phyloP scores from a whole-genome alignment of 2,888 invertebrate species.

The Acrobeloides nanus region DNA sequence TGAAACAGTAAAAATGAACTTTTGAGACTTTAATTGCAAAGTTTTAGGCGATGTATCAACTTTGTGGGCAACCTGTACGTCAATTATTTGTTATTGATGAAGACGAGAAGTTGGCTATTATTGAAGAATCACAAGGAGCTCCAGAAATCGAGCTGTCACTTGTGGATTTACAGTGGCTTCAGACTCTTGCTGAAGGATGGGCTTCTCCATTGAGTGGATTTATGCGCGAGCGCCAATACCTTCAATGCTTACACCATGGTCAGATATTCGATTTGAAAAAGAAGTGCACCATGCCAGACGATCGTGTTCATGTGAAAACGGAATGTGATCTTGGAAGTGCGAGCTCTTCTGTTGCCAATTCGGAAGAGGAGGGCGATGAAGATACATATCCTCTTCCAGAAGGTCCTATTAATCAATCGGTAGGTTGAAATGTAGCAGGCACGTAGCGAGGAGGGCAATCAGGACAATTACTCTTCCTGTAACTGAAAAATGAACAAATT shows the following conservation, averaged over 20 bases:
- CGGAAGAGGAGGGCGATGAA: too few relatives aligned
- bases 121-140: slow-evolving; percentile 56
- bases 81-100: slow-evolving; percentile 68
- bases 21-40: not conserved
- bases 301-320: too few relatives aligned
- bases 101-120: slow-evolving; percentile 13
- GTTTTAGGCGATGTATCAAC: slow-evolving; percentile 55
- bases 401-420: too few relatives aligned
- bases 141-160: slow-evolving; percentile 70
- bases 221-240: slow-evolving; percentile 89
- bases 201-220: slow-evolving; percentile 90
- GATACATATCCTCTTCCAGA: too few relatives aligned
- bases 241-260: slow-evolving; percentile 81
- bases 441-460: too few relatives aligned
- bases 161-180: slow-evolving; percentile 91
- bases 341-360: too few relatives aligned
- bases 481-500: too few relatives aligned
- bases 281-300: slow-evolving; percentile 26
- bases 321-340: too few relatives aligned
- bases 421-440: too few relatives aligned
- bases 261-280: slow-evolving; percentile 64
- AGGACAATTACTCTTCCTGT: too few relatives aligned
- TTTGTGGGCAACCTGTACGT: slow-evolving; percentile 59
- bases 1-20: slow-evolving; percentile 28
- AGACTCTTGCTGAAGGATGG: slow-evolving; percentile 93